phyloP scores from a whole-genome alignment of 2,797 vertebrate genomes.

The Bovichtus variegatus region DNA sequence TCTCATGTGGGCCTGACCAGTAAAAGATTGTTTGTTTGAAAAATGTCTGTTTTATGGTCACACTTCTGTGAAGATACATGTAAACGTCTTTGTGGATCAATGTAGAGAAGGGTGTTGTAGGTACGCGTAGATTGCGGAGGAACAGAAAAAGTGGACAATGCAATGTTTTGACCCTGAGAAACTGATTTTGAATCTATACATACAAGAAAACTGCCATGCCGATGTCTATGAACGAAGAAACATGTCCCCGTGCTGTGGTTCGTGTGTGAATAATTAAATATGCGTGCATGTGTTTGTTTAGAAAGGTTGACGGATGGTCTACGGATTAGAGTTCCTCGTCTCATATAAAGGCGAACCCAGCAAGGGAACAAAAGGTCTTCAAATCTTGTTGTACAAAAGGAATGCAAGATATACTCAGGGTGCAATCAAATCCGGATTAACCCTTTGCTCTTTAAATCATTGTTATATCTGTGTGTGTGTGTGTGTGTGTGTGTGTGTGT shows the following conservation, averaged over 20 bases:
- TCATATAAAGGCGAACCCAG: constrained; percentile 19
- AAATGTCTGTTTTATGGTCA: neutral
- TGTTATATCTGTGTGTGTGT: neutral
- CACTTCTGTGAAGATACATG: neutral
- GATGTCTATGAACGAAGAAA: too few relatives aligned
- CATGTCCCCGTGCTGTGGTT: too few relatives aligned
- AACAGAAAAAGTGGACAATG: neutral
- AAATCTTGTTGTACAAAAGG: constrained; percentile 23
- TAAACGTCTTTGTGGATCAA: neutral
- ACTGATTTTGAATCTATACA: neutral
- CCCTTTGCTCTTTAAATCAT: constrained; percentile 18
- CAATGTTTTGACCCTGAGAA: neutral
- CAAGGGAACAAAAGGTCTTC: constrained; percentile 2
- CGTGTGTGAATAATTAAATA: neutral
- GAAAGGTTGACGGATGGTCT: neutral
- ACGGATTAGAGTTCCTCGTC: neutral
- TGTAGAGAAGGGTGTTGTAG: neutral
- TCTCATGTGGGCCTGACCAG: too few relatives aligned
- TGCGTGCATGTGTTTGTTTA: neutral
- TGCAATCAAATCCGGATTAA: constrained; percentile 57
- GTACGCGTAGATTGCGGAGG: neutral
- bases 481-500: constrained; percentile 2
- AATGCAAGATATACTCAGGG: constrained; percentile 10
- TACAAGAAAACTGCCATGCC: too few relatives aligned
- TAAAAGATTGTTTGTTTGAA: too few relatives aligned